phyloP scores from a whole-genome alignment of 2,797 vertebrate species.

The Lates japonicus region DNA sequence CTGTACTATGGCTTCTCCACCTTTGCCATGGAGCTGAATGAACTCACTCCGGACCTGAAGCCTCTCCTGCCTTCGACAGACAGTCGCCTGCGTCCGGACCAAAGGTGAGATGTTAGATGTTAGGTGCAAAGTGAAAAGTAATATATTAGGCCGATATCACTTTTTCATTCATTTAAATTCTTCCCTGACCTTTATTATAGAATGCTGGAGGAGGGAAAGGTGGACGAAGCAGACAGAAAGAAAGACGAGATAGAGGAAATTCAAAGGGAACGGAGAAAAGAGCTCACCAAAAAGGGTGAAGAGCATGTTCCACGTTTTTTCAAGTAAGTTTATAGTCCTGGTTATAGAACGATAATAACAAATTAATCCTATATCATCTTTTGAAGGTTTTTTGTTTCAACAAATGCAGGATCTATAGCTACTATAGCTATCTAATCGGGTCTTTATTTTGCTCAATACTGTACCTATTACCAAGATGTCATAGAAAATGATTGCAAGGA shows the following conservation, averaged over 20 bases:
- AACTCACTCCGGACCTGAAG: slow-evolving; percentile 88
- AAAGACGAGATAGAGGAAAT: slow-evolving; percentile 92
- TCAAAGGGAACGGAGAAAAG: slow-evolving; percentile 90
- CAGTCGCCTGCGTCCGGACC: slow-evolving; percentile 93
- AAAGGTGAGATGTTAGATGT: slow-evolving; percentile 82
- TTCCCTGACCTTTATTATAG: slow-evolving; percentile 71
- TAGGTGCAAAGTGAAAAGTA: too few species aligned
- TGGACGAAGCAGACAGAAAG: slow-evolving; percentile 89
- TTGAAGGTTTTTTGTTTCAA: background rate
- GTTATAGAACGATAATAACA: background rate
- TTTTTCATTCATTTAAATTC: background rate
- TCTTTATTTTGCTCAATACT: too few species aligned
- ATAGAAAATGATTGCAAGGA: too few species aligned
- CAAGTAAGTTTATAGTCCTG: slow-evolving; percentile 82
- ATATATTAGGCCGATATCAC: background rate
- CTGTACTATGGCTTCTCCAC: slow-evolving; percentile 93
- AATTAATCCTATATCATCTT: background rate
- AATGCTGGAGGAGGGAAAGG: slow-evolving; percentile 92
- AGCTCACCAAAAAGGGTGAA: slow-evolving; percentile 89
- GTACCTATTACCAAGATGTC: too few species aligned
- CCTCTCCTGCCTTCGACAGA: slow-evolving; percentile 92
- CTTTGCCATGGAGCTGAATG: slow-evolving; percentile 95
- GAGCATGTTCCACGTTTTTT: slow-evolving; percentile 92
- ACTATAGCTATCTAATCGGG: too few species aligned
- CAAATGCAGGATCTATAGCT: background rate